A percentile compares a stretch with the other conserved stretches of the same genome.
These are phyloP conservation scores for Orchesella cincta DNA, from an alignment of 1,140 invertebrate genomes.

Conservation along the genomic window DNA sequence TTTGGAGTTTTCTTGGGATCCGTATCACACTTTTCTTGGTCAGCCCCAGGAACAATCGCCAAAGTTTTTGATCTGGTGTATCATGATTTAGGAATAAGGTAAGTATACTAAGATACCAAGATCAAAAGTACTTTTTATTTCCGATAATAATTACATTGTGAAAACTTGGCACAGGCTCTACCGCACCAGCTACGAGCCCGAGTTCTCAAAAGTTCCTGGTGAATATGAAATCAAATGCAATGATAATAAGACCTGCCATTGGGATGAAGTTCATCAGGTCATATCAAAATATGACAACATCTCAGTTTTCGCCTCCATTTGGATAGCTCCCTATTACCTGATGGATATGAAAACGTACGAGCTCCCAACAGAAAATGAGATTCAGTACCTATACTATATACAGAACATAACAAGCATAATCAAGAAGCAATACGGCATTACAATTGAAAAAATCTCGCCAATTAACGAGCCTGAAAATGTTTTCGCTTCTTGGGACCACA, in stretches of 20 bases:
- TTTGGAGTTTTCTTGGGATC: constrained; percentile 37
- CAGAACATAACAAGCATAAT: constrained; percentile 40
- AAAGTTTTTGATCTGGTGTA: constrained; percentile 29
- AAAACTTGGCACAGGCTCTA: neutral
- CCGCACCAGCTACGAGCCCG: constrained; percentile 36
- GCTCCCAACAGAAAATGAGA: constrained; percentile 23
- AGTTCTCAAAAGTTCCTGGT: constrained; percentile 22
- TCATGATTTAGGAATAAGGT: constrained; percentile 32
- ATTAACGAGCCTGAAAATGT: constrained; percentile 46
- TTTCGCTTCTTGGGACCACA: constrained; percentile 42
- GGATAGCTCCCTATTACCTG: constrained; percentile 44
- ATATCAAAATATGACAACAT: neutral
- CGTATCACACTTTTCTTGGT: neutral
- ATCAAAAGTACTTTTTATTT: neutral
- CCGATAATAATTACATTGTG: neutral
- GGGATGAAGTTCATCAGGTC: constrained; percentile 11
- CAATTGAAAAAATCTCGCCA: constrained; percentile 36
- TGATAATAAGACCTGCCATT: neutral
- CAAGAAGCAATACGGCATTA: neutral
- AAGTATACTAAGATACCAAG: neutral
- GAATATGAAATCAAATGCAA: constrained; percentile 37
- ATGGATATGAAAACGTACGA: constrained; percentile 30
- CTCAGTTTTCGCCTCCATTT: constrained; percentile 34
- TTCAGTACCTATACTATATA: constrained; percentile 33
- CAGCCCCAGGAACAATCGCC: neutral